Conservation (phyloP, 2,888 invertebrate genomes). For the Tetranychus truncatus region DNA sequence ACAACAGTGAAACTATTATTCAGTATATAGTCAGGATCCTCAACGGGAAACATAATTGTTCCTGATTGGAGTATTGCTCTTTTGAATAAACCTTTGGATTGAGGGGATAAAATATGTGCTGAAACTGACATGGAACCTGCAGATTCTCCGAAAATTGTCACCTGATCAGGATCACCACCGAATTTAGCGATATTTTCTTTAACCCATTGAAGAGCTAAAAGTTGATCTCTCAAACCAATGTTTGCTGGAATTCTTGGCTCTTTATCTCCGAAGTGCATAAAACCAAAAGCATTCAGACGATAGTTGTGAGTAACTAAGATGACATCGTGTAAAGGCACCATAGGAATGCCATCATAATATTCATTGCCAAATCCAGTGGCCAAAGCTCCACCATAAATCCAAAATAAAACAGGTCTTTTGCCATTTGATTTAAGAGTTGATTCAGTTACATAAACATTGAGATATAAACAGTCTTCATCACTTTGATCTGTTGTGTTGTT, state of each 20-base stretch:
- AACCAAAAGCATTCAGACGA: constrained; percentile 36
- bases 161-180: constrained; percentile 28
- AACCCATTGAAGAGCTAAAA: constrained; percentile 31
- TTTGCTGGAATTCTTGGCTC: constrained; percentile 31
- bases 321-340: constrained; percentile 32
- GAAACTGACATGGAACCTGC: constrained; percentile 38
- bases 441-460: neutral
- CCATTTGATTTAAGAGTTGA: neutral
- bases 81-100: constrained; percentile 22
- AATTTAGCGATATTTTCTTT: constrained; percentile 28
- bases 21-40: neutral
- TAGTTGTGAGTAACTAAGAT: constrained; percentile 39
- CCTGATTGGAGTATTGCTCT: constrained; percentile 26
- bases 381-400: constrained; percentile 10
- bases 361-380: neutral
- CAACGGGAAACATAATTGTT: neutral
- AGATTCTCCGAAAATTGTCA: constrained; percentile 37
- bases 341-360: neutral
- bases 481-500: neutral
- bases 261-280: constrained; percentile 27
- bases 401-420: constrained; percentile 3
- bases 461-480: neutral
- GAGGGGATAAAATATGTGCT: constrained; percentile 19
- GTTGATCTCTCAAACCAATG: constrained; percentile 38
- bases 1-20: neutral